A percentile compares a stretch with the other conserved stretches of the same genome.
phyloP scores from a whole-genome alignment of 2,888 invertebrate genomes.

The Tholera decimalis region DNA sequence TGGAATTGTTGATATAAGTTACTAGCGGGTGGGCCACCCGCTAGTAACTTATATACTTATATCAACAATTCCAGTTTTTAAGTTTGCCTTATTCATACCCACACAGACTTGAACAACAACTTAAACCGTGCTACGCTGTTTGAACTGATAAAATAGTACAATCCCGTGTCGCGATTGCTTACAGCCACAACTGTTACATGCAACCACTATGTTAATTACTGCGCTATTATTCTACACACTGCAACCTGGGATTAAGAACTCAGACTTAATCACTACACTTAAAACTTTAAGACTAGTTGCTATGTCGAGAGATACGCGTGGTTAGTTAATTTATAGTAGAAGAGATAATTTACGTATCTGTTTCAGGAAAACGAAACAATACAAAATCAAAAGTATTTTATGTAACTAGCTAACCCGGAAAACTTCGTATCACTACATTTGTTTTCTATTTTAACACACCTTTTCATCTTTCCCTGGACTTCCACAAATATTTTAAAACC shows the following conservation, averaged over 20 bases:
- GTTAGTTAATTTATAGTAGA: neutral
- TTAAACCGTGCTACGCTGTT: slow-evolving; percentile 23
- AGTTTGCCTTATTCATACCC: slow-evolving; percentile 23
- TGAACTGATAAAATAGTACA: slow-evolving; percentile 37
- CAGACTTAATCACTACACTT: slow-evolving; percentile 21
- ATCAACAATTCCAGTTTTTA: neutral
- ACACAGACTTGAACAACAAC: slow-evolving; percentile 4
- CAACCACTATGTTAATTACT: slow-evolving; percentile 31
- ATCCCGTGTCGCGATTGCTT: slow-evolving; percentile 44
- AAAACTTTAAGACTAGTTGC: neutral
- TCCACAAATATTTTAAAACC: no score
- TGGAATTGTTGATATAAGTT: no score
- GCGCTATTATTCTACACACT: slow-evolving; percentile 26
- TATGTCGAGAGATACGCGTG: neutral
- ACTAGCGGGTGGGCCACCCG: no score
- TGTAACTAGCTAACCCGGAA: no score
- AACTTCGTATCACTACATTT: no score
- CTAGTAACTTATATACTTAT: no score
- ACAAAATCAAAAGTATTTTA: neutral
- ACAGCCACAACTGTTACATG: slow-evolving; percentile 37
- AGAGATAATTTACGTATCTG: neutral
- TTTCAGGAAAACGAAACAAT: neutral
- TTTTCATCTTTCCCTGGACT: no score
- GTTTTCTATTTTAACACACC: no score
- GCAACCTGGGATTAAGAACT: slow-evolving; percentile 26